These are phyloP conservation scores for Myotis lucifugus DNA, from an alignment of 2,113 vertebrate species.

Conservation along the genomic window DNA sequence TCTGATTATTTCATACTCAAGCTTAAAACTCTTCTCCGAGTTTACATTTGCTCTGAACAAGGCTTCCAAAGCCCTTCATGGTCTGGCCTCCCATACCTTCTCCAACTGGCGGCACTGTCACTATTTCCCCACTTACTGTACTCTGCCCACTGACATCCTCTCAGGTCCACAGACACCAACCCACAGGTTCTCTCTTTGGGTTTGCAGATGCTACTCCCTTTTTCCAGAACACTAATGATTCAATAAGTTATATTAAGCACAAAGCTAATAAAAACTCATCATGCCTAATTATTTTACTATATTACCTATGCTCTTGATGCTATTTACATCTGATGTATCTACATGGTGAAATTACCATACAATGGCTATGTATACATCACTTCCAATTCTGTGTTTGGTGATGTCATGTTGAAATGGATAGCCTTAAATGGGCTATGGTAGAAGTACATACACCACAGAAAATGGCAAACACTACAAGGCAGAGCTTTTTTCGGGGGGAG, in stretches of 20 bases:
- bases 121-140: neutral
- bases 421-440: neutral
- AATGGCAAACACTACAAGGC: neutral
- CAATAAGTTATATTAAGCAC: neutral
- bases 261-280: neutral
- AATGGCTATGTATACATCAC: neutral
- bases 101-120: neutral
- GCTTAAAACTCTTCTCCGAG: neutral
- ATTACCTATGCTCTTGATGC: neutral
- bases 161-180: neutral
- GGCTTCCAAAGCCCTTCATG: neutral
- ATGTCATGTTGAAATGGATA: neutral
- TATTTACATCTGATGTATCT: neutral
- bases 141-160: neutral
- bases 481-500: neutral
- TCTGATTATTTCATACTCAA: slow-evolving; percentile 14
- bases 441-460: neutral
- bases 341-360: neutral
- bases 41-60: neutral
- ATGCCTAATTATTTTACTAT: neutral
- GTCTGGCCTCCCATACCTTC: neutral
- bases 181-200: neutral
- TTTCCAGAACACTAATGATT: neutral
- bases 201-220: neutral
- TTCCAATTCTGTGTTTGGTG: neutral